Evolutionary conservation across 2,113 vertebrate species (phyloP).

Genomic region (Chrysemys picta): DNA sequence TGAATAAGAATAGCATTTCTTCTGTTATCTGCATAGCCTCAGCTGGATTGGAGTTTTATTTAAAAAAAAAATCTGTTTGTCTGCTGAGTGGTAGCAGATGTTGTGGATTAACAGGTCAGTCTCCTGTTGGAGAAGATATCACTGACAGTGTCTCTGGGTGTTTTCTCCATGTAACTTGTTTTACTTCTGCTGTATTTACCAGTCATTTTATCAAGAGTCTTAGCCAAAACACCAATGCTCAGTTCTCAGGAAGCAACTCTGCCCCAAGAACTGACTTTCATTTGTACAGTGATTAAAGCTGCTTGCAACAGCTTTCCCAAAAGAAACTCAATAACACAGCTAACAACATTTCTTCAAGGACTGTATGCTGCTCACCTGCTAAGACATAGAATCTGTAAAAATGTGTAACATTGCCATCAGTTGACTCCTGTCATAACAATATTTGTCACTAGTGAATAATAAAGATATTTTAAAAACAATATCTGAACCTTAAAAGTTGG

Average conservation of each 20-base stretch:
- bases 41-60: background rate
- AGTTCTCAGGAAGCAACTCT: background rate
- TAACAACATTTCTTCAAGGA: background rate
- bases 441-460: background rate
- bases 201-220: background rate
- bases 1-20: background rate
- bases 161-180: background rate
- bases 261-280: background rate
- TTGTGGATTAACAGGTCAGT: background rate
- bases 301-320: background rate
- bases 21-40: background rate
- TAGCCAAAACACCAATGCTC: background rate
- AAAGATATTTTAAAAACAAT: background rate
- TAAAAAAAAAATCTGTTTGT: background rate
- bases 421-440: background rate
- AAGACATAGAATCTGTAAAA: background rate
- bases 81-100: slow-evolving; percentile 27
- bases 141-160: background rate
- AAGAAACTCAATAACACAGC: background rate
- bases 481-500: too few relatives aligned
- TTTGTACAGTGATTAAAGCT: background rate
- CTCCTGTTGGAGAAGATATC: background rate
- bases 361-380: background rate
- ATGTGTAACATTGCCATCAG: background rate
- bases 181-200: background rate